Conservation (phyloP, 2,797 vertebrate species). For the Passerculus sandwichensis region DNA sequence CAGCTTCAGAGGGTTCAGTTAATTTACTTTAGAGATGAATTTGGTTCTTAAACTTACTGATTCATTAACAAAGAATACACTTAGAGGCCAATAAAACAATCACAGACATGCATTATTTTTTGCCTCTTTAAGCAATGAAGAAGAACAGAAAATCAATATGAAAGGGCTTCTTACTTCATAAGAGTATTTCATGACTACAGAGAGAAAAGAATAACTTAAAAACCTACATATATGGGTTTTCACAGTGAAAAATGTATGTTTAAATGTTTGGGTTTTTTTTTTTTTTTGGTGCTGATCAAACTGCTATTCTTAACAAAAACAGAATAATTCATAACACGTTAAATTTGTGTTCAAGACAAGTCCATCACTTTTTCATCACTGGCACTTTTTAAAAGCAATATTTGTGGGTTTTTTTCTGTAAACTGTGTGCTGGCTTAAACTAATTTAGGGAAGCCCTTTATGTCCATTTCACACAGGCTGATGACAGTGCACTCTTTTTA, state of each 20-base stretch:
- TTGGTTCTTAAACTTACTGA: background rate
- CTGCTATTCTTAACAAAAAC: background rate
- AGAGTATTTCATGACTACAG: background rate
- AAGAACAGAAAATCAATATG: constrained; percentile 3
- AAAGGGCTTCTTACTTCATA: background rate
- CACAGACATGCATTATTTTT: background rate
- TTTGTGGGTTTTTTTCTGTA: background rate
- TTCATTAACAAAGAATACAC: background rate
- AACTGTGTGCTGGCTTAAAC: background rate
- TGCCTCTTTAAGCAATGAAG: background rate
- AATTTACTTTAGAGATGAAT: background rate
- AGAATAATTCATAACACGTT: background rate
- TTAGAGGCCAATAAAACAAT: background rate
- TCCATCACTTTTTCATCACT: background rate
- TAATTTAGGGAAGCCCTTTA: background rate
- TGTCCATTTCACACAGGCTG: background rate
- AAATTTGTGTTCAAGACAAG: background rate
- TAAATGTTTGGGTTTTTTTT: no score
- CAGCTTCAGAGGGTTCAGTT: background rate
- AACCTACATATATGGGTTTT: background rate
- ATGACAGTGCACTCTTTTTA: background rate
- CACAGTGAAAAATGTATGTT: background rate
- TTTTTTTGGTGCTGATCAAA: background rate
- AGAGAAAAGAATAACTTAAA: background rate
- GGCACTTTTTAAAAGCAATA: background rate